Evolutionary conservation across 1,140 invertebrate genomes (phyloP).

Genomic region (Ladona fulva): DNA sequence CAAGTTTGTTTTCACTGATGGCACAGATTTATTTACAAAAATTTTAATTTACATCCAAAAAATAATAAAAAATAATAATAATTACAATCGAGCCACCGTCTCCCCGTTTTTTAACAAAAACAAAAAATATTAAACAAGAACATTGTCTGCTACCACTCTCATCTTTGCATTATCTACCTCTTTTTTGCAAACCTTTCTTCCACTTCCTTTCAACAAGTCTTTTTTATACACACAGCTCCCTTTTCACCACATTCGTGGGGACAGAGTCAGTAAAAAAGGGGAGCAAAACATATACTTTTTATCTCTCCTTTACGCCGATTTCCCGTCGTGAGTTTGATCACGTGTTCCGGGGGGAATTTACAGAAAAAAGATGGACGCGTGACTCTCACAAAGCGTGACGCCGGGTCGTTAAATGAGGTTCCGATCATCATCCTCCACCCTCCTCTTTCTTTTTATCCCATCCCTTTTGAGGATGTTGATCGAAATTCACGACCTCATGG

Average conservation of each 20-base stretch:
- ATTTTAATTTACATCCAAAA: slow-evolving; percentile 5
- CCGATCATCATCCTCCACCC: not conserved
- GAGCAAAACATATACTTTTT: not conserved
- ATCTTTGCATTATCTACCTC: too few relatives aligned
- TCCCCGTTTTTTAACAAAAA: slow-evolving; percentile 10
- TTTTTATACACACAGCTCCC: too few relatives aligned
- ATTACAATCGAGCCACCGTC: slow-evolving; percentile 7
- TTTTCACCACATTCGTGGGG: too few relatives aligned
- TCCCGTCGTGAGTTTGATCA: not conserved
- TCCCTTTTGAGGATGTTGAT: not conserved
- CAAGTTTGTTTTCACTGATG: not conserved
- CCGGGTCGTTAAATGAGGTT: not conserved
- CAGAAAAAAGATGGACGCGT: not conserved
- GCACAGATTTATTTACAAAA: slow-evolving; percentile 2
- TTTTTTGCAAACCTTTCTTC: too few relatives aligned
- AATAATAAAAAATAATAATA: slow-evolving; percentile 11
- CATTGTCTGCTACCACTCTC: too few relatives aligned
- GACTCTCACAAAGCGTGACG: not conserved
- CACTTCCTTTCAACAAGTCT: too few relatives aligned
- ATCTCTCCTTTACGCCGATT: not conserved
- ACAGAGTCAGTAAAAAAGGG: not conserved
- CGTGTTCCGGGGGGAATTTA: not conserved
- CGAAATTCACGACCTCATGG: not conserved
- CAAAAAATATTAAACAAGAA: not conserved
- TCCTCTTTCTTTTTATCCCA: not conserved